phyloP scores from a whole-genome alignment of 2,113 vertebrate species.

The Callocephalon fimbriatum region DNA sequence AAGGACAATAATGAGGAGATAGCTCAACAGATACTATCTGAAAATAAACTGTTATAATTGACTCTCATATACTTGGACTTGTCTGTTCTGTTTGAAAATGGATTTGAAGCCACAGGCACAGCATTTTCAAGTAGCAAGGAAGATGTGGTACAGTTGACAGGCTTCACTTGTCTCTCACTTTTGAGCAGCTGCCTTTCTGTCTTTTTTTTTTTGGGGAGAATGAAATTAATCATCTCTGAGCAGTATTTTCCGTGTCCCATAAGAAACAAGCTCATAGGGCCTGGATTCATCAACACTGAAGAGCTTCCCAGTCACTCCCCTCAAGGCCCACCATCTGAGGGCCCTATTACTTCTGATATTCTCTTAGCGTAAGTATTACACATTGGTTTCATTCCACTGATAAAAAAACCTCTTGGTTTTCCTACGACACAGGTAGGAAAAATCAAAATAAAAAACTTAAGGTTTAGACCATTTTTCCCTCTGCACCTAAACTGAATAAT shows the following conservation, averaged over 20 bases:
- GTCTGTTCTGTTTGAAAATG: background rate
- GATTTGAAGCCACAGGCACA: background rate
- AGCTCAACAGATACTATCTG: background rate
- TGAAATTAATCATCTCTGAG: background rate
- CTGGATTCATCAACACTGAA: background rate
- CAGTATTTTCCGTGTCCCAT: background rate
- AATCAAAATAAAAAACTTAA: background rate
- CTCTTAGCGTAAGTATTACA: background rate
- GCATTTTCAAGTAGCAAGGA: background rate
- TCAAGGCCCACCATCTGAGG: background rate
- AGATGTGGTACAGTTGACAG: background rate
- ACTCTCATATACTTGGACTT: background rate
- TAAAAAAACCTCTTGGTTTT: background rate
- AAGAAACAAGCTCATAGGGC: background rate
- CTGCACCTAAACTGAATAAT: background rate
- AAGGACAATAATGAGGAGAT: fast-evolving
- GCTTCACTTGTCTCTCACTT: background rate
- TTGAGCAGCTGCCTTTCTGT: background rate
- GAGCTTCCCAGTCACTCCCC: background rate
- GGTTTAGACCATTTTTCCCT: background rate
- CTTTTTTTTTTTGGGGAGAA: background rate
- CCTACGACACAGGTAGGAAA: background rate
- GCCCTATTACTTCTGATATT: background rate
- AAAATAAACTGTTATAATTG: background rate
- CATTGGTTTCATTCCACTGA: background rate